These are phyloP conservation scores for Chromobotia macracanthus DNA, from an alignment of 2,797 vertebrate genomes.

Conservation along the genomic window DNA sequence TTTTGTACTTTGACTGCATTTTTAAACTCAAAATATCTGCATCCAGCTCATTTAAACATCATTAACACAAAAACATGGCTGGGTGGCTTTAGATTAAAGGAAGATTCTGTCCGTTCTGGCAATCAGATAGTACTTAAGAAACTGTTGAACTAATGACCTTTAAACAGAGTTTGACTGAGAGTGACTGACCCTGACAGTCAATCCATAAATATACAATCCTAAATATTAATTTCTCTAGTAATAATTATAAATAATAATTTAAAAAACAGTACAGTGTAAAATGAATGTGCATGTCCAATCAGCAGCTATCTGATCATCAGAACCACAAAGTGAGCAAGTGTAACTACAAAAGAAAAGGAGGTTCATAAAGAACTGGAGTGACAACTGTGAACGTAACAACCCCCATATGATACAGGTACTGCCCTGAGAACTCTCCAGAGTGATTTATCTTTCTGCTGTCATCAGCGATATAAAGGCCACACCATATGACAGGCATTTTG, in stretches of 20 bases:
- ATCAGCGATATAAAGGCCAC: constrained; percentile 15
- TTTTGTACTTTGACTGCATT: neutral
- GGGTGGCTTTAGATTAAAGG: neutral
- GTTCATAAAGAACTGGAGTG: constrained; percentile 4
- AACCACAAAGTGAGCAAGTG: neutral
- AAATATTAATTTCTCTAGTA: too few relatives aligned
- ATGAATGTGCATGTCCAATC: neutral
- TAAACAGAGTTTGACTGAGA: neutral
- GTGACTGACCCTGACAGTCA: too few relatives aligned
- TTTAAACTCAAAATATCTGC: neutral
- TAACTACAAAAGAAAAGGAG: neutral
- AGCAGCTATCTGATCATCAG: neutral
- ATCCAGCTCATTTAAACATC: neutral
- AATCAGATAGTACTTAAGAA: neutral
- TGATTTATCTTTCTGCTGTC: constrained; percentile 24
- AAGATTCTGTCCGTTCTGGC: neutral
- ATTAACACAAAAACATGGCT: too few relatives aligned
- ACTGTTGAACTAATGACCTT: neutral
- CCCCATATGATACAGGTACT: neutral
- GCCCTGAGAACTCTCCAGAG: constrained; percentile 28
- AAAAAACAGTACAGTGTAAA: neutral
- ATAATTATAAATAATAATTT: too few relatives aligned
- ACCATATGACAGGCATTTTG: constrained; percentile 20
- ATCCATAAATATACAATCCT: too few relatives aligned
- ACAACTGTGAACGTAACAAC: constrained; percentile 14